Evolutionary conservation across 2,797 vertebrate genomes (phyloP).

Genomic region (Sebastes trivittatus): DNA sequence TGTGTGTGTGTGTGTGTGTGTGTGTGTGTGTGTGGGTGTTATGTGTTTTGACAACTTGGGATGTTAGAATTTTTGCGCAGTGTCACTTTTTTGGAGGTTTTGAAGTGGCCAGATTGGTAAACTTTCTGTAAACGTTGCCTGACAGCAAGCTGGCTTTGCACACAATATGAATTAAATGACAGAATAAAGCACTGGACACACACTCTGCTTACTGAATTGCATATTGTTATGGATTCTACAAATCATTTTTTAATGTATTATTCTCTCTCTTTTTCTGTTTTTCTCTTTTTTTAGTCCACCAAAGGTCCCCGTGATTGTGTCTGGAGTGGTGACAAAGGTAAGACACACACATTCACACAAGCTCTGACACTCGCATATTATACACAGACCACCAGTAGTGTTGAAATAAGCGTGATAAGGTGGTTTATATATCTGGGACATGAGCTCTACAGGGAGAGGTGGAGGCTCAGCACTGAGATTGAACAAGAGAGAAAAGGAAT

Average conservation of each 20-base stretch:
- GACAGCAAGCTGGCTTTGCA: background rate
- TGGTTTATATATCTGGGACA: conserved; percentile 50
- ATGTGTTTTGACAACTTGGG: conserved; percentile 49
- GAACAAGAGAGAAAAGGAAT: conserved; percentile 1
- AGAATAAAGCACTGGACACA: background rate
- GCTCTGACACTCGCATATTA: background rate
- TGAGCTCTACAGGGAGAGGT: conserved; percentile 27
- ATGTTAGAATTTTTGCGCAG: conserved; percentile 40
- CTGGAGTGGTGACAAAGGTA: conserved; percentile 93
- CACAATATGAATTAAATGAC: background rate
- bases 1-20: too few species aligned
- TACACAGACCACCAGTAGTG: conserved; percentile 17
- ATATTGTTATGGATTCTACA: background rate
- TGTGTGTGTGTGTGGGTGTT: conserved; percentile 13
- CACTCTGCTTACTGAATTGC: background rate
- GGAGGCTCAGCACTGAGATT: conserved; percentile 5
- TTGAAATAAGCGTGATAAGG: conserved; percentile 24
- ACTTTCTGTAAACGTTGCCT: conserved; percentile 1
- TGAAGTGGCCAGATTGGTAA: background rate
- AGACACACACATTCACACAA: conserved; percentile 31
- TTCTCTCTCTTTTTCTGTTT: background rate
- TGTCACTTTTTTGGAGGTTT: conserved; percentile 12
- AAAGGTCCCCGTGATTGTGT: conserved; percentile 89
- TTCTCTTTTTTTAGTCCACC: conserved; percentile 79
- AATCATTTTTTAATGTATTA: background rate